phyloP scores from a whole-genome alignment of 2,113 vertebrate genomes.

The Pygoscelis antarcticus region DNA sequence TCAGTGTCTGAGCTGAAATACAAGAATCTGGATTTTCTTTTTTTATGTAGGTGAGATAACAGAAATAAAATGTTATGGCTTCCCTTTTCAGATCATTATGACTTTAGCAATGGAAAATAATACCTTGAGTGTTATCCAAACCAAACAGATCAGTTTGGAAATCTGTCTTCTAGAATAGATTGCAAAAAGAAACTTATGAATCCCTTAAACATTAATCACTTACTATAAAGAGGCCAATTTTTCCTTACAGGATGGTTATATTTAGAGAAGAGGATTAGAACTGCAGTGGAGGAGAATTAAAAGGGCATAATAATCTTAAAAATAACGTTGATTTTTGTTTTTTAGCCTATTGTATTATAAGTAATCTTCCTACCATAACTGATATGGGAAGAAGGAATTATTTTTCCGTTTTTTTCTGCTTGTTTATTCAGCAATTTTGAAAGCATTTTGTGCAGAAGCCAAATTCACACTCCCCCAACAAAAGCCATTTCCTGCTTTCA shows the following conservation, averaged over 20 bases:
- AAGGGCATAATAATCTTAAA: neutral
- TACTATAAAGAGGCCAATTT: neutral
- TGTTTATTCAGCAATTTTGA: constrained; percentile 25
- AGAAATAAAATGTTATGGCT: neutral
- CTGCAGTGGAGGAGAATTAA: neutral
- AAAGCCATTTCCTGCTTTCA: constrained; percentile 64
- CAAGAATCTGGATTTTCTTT: neutral
- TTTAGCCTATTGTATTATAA: neutral
- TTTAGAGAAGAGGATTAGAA: neutral
- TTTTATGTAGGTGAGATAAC: neutral
- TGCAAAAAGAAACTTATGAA: neutral
- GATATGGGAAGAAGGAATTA: neutral
- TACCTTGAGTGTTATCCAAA: neutral
- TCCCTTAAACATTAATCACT: neutral
- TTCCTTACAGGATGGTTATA: neutral
- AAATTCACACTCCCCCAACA: constrained; percentile 41
- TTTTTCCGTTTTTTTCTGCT: constrained; percentile 7
- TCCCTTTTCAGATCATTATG: neutral
- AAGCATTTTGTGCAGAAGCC: constrained; percentile 33
- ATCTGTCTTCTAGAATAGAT: neutral
- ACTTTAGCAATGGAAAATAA: neutral
- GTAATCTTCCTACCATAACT: neutral
- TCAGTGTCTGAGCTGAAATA: neutral
- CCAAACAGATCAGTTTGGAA: neutral
- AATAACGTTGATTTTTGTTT: neutral